Evolutionary conservation across 1,140 invertebrate genomes (phyloP).

Genomic region (Drosophila hydei): DNA sequence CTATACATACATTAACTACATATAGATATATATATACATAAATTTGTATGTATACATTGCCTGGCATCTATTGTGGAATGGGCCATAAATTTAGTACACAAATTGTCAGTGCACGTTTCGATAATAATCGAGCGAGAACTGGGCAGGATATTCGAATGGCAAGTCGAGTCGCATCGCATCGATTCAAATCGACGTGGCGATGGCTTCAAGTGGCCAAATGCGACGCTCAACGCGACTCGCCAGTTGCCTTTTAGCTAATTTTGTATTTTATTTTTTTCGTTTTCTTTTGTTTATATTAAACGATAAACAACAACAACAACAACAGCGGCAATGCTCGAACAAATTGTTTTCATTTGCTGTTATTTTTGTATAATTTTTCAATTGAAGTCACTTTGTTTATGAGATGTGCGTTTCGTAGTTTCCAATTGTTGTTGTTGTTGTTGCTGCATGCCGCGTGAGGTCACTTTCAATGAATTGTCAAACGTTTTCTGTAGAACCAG

Average conservation of each 20-base stretch:
- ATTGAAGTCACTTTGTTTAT: conserved; percentile 65
- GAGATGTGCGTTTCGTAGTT: conserved; percentile 31
- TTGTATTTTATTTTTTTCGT: conserved; percentile 45
- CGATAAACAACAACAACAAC: conserved; percentile 41
- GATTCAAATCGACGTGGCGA: conserved; percentile 39
- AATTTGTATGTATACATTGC: conserved; percentile 6
- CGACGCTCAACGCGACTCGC: background rate
- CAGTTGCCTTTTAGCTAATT: conserved; percentile 39
- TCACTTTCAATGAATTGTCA: conserved; percentile 61
- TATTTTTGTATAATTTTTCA: conserved; percentile 66
- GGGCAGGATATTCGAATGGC: conserved; percentile 58
- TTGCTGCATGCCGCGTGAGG: conserved; percentile 44
- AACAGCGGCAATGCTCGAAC: conserved; percentile 1
- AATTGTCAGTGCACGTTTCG: conserved; percentile 67
- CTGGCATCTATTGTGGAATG: conserved; percentile 53
- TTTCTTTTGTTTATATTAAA: conserved; percentile 39
- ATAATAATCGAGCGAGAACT: conserved; percentile 53
- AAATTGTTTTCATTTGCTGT: conserved; percentile 49
- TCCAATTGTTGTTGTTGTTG: background rate
- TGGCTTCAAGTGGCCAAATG: conserved; percentile 45
- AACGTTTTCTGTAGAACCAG: conserved; percentile 6
- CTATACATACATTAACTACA: background rate
- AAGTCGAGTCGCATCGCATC: conserved; percentile 13
- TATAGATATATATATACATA: background rate
- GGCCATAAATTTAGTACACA: conserved; percentile 59